Evolutionary conservation across 2,113 vertebrate genomes (phyloP).

Genomic region (Thamnophis sirtalis): DNA sequence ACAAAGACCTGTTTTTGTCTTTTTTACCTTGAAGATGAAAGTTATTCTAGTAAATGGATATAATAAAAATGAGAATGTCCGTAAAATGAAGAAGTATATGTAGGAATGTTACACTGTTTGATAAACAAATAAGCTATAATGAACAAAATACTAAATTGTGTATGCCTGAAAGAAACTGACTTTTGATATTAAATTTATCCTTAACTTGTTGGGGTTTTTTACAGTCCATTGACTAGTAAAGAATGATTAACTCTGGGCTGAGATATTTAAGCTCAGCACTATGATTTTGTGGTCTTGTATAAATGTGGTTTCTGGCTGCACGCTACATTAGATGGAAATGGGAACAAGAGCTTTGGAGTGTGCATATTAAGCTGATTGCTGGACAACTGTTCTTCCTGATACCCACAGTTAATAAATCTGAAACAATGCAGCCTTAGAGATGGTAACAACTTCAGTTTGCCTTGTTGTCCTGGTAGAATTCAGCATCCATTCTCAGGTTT

Average conservation of each 20-base stretch:
- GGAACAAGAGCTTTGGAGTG: neutral
- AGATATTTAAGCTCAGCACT: neutral
- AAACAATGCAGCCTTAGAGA: neutral
- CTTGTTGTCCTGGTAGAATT: neutral
- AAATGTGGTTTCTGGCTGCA: neutral
- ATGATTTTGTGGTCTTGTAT: neutral
- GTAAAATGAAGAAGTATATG: neutral
- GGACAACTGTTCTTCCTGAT: neutral
- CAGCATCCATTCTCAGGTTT: neutral
- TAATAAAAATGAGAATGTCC: constrained; percentile 2
- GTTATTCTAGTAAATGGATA: neutral
- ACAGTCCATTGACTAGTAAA: neutral
- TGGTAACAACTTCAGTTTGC: neutral
- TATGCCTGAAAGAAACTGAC: neutral
- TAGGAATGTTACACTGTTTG: neutral
- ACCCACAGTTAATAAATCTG: neutral
- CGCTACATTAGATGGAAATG: neutral
- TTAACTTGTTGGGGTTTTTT: neutral
- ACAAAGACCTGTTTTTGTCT: constrained; percentile 1
- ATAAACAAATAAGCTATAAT: neutral
- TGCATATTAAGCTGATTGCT: neutral
- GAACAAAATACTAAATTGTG: neutral
- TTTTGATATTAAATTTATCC: neutral
- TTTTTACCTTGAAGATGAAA: constrained; percentile 13
- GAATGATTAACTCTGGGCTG: neutral